These are phyloP conservation scores for Diachasmimorpha longicaudata DNA, from an alignment of 1,140 invertebrate genomes.

Conservation along the genomic window DNA sequence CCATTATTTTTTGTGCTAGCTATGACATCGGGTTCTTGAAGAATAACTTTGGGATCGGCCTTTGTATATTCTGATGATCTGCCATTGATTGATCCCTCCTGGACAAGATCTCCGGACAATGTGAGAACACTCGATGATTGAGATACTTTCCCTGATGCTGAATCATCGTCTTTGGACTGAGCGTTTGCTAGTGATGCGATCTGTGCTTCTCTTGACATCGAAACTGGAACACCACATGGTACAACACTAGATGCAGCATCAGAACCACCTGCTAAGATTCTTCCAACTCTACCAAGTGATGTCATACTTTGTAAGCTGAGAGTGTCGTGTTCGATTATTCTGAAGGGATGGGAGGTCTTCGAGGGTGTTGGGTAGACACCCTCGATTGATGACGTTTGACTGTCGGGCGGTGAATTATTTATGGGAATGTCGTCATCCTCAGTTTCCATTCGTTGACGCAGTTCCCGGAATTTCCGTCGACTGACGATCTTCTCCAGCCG, in stretches of 20 bases:
- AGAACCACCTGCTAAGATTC: conserved; percentile 72
- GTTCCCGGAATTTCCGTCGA: conserved; percentile 77
- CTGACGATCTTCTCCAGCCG: conserved; percentile 58
- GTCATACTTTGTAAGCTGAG: conserved; percentile 86
- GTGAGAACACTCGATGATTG: conserved; percentile 56
- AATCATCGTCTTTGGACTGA: conserved; percentile 57
- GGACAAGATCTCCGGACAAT: conserved; percentile 51
- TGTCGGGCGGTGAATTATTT: conserved; percentile 77
- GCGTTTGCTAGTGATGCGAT: conserved; percentile 53
- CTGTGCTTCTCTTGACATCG: conserved; percentile 49
- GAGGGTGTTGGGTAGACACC: conserved; percentile 63
- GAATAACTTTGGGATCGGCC: conserved; percentile 50
- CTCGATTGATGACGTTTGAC: conserved; percentile 74
- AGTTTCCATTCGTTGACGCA: conserved; percentile 83
- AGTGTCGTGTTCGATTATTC: conserved; percentile 85
- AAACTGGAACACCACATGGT: conserved; percentile 34
- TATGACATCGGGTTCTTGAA: conserved; percentile 91
- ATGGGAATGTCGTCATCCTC: conserved; percentile 76
- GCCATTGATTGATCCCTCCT: conserved; percentile 46
- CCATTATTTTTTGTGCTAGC: conserved; percentile 83
- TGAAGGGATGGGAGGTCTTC: conserved; percentile 76
- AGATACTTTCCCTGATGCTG: conserved; percentile 54
- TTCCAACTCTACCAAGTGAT: conserved; percentile 79
- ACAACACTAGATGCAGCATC: conserved; percentile 63
- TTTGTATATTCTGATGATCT: conserved; percentile 46